phyloP scores from a whole-genome alignment of 2,797 vertebrate genomes.

The Lepidocolaptes lacrymiger region DNA sequence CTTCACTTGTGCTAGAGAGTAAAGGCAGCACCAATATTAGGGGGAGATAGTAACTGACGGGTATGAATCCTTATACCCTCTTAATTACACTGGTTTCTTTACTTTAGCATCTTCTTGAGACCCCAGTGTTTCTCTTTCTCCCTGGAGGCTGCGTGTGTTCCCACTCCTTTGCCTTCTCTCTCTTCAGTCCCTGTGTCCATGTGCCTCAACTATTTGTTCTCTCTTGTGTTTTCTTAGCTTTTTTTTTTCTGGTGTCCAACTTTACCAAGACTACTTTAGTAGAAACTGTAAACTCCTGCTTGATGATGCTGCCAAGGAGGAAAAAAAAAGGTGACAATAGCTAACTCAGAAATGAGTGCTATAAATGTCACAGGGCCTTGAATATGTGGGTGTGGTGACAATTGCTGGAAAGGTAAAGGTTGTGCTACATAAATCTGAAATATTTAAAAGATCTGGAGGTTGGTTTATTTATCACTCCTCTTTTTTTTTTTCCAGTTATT shows the following conservation, averaged over 20 bases:
- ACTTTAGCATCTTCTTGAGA: neutral
- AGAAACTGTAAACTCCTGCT: neutral
- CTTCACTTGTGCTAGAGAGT: neutral
- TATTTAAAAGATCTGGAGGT: neutral
- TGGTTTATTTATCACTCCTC: rapidly evolving
- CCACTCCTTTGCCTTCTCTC: neutral
- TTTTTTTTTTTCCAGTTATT: neutral
- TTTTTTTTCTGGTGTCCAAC: neutral
- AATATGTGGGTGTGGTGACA: neutral
- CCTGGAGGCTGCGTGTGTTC: neutral
- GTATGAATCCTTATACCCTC: neutral
- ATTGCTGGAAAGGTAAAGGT: neutral
- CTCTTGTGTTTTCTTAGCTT: neutral
- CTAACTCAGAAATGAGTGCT: neutral
- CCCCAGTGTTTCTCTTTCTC: neutral
- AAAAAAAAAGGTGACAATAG: neutral
- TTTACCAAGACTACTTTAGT: neutral
- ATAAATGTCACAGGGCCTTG: neutral
- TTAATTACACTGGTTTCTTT: neutral
- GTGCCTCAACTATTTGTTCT: neutral
- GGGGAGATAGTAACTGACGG: neutral
- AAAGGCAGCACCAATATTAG: neutral
- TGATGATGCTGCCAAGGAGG: neutral
- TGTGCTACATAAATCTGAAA: neutral
- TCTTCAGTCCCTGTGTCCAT: rapidly evolving